Conservation (phyloP, 2,797 vertebrate species). For the Sebastes trivittatus region DNA sequence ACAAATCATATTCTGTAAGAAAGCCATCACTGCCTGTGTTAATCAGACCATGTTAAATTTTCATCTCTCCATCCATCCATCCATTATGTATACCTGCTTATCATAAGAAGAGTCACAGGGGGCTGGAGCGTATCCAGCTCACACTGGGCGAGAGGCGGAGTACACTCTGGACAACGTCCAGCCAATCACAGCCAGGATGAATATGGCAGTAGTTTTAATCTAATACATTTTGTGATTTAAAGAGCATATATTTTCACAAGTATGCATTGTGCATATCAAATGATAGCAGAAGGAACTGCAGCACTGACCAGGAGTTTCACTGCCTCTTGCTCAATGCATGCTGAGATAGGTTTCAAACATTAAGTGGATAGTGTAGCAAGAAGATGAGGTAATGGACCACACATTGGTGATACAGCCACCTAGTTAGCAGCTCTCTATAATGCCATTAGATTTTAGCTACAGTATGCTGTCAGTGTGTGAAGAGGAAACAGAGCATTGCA, state of each 20-base stretch:
- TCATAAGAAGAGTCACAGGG: constrained; percentile 19
- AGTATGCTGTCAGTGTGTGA: constrained; percentile 7
- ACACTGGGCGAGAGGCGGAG: constrained; percentile 3
- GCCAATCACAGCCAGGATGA: constrained; percentile 1
- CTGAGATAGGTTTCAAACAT: neutral
- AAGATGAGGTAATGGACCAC: constrained; percentile 19
- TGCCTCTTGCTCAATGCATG: neutral
- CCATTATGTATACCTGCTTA: constrained; percentile 44
- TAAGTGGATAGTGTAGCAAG: neutral
- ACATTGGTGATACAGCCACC: neutral
- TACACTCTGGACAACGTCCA: constrained; percentile 11
- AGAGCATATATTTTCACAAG: neutral
- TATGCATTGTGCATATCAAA: neutral
- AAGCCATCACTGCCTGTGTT: constrained; percentile 13
- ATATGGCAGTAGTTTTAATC: neutral
- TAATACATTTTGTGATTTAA: neutral
- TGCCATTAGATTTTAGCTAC: neutral
- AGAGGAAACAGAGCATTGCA: constrained; percentile 22
- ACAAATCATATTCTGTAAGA: constrained; percentile 23
- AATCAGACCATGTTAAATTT: constrained; percentile 14
- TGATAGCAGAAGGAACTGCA: neutral
- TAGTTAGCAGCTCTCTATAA: neutral
- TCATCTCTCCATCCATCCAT: constrained; percentile 33
- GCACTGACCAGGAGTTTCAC: too few species aligned
- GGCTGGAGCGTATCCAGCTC: constrained; percentile 17